Conservation (phyloP, 2,888 invertebrate genomes). For the Stenchaetothrips biformis region DNA sequence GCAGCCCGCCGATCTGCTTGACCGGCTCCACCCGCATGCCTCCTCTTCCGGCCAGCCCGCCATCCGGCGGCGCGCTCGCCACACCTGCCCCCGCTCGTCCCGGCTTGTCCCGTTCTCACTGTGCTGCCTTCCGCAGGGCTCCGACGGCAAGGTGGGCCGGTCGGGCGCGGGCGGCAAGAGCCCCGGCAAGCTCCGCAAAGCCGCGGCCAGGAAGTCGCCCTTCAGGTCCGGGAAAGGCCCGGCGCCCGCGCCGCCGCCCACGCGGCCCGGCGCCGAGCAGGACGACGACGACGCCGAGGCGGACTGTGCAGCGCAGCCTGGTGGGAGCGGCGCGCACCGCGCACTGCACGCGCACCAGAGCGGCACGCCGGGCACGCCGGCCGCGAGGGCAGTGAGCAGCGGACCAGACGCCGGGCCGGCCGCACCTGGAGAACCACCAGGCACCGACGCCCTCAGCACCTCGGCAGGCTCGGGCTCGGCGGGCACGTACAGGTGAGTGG, state of each 20-base stretch:
- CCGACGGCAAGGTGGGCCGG: neutral
- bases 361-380: neutral
- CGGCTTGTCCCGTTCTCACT: no score
- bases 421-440: neutral
- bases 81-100: no score
- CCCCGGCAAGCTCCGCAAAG: constrained; percentile 10
- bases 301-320: neutral
- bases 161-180: neutral
- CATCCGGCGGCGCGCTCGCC: no score
- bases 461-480: constrained; percentile 1
- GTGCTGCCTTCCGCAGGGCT: neutral
- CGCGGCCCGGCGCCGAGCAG: neutral
- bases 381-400: neutral
- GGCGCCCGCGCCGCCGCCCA: constrained; percentile 5
- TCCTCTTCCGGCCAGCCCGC: no score
- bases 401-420: neutral
- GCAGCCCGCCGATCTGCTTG: no score
- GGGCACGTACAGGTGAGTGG: constrained; percentile 6
- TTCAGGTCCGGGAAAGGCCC: constrained; percentile 1
- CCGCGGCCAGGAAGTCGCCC: neutral
- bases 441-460: neutral
- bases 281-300: neutral
- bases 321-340: neutral
- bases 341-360: neutral
- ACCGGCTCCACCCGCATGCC: no score